Evolutionary conservation across 2,113 vertebrate genomes (phyloP).

Genomic region (Caracal caracal): DNA sequence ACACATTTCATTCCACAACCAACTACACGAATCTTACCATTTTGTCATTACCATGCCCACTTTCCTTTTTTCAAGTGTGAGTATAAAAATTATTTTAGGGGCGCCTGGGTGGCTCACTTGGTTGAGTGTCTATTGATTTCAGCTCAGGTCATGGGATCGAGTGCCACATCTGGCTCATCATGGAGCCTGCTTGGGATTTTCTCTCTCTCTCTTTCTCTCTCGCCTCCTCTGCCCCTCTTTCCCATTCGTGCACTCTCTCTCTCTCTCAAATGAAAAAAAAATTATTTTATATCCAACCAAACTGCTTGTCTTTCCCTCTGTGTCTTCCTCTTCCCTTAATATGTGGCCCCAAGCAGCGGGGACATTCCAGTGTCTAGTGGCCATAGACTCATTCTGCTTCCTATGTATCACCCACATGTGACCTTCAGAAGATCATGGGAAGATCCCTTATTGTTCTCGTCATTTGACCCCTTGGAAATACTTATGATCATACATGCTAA

Average conservation of each 20-base stretch:
- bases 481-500: not conserved
- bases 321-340: not conserved
- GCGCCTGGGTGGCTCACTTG: no score
- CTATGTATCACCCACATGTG: fast-evolving
- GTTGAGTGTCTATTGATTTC: no score
- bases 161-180: no score
- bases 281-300: not conserved
- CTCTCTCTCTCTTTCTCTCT: no score
- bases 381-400: not conserved
- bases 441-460: not conserved
- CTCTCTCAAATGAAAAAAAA: not conserved
- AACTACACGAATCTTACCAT: not conserved
- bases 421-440: not conserved
- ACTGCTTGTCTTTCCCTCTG: not conserved
- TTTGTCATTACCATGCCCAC: not conserved
- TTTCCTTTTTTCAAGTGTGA: not conserved
- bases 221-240: no score
- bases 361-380: not conserved
- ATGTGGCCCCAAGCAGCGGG: fast-evolving
- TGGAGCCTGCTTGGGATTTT: no score
- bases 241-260: no score
- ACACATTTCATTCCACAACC: not conserved
- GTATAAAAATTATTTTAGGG: not conserved
- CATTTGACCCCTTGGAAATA: not conserved
- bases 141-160: no score